These are phyloP conservation scores for Torymus aiolomorphi DNA, from an alignment of 2,888 invertebrate species.

Conservation along the genomic window DNA sequence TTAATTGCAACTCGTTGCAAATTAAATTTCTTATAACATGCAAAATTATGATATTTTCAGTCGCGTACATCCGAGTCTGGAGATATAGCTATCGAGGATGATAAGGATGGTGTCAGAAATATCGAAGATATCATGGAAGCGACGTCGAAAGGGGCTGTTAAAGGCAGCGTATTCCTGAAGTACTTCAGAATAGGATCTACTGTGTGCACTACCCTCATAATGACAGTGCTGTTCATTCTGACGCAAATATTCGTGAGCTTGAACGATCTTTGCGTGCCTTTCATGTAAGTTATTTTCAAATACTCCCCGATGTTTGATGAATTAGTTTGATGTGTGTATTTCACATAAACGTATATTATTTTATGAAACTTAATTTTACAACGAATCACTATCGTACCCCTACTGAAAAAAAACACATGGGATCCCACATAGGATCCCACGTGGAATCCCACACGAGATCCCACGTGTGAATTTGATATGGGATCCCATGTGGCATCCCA, in stretches of 20 bases:
- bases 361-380: too few species aligned
- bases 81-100: slow-evolving; percentile 61
- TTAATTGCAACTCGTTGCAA: too few species aligned
- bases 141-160: slow-evolving; percentile 74
- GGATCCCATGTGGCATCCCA: too few species aligned
- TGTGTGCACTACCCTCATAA: slow-evolving; percentile 73
- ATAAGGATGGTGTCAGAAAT: slow-evolving; percentile 60
- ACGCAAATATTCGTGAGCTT: slow-evolving; percentile 80
- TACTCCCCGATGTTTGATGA: too few species aligned
- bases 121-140: slow-evolving; percentile 72
- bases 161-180: slow-evolving; percentile 73
- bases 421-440: too few species aligned
- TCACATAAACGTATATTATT: too few species aligned
- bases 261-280: slow-evolving; percentile 82
- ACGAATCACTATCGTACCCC: too few species aligned
- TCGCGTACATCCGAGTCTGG: slow-evolving; percentile 68
- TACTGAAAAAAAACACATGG: too few species aligned
- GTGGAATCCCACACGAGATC: too few species aligned
- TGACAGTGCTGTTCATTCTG: slow-evolving; percentile 77
- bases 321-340: too few species aligned
- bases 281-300: slow-evolving; percentile 64
- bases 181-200: slow-evolving; percentile 79
- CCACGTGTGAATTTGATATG: too few species aligned
- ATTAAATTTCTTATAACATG: background rate
- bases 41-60: slow-evolving; percentile 56